Conservation (phyloP, 2,113 vertebrate species). For the human region DNA sequence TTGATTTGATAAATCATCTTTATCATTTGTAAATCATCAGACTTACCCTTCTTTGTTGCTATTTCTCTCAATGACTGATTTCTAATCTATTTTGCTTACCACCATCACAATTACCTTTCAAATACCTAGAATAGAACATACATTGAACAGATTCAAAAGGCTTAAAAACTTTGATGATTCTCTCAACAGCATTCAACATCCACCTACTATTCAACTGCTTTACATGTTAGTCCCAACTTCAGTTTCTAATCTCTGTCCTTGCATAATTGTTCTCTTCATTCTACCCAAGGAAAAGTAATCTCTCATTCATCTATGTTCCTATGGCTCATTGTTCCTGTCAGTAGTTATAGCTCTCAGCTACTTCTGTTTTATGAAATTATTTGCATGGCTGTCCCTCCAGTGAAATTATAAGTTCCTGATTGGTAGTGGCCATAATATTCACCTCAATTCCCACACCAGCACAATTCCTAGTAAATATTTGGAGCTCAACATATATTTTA, state of each 20-base stretch:
- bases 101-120: background rate
- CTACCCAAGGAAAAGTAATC: background rate
- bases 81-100: background rate
- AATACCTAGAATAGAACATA: background rate
- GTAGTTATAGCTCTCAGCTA: background rate
- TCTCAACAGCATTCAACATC: background rate
- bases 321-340: background rate
- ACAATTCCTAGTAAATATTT: background rate
- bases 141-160: background rate
- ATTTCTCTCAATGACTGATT: background rate
- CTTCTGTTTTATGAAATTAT: background rate
- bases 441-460: background rate
- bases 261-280: background rate
- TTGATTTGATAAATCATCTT: too few species aligned
- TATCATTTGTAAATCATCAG: too few species aligned
- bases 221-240: background rate
- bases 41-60: background rate
- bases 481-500: background rate
- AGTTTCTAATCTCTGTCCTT: background rate
- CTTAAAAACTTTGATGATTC: background rate
- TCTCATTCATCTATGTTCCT: background rate
- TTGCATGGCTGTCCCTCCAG: background rate
- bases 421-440: background rate
- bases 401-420: background rate
- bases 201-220: background rate